A percentile compares a stretch with the other conserved stretches of the same genome.
Evolutionary conservation across 2,113 vertebrate genomes (phyloP).

Genomic region (Tychaedon coryphoeus): DNA sequence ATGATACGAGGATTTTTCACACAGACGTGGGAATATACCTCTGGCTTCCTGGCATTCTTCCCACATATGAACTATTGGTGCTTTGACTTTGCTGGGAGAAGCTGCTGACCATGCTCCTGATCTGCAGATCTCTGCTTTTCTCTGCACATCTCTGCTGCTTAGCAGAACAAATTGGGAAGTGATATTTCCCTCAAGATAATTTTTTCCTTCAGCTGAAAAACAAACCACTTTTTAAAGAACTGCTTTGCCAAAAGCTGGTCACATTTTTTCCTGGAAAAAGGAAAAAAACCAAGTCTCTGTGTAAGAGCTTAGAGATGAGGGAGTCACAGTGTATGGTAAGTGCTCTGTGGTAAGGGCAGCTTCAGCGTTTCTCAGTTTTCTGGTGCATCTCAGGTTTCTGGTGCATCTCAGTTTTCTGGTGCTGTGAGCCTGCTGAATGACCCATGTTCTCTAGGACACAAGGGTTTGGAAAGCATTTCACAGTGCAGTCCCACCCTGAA

Average conservation of each 20-base stretch:
- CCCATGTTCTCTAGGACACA: not conserved
- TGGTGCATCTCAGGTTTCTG: not conserved
- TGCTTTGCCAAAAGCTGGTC: not conserved
- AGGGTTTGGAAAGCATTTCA: accelerated
- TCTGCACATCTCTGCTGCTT: not conserved
- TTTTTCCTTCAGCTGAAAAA: not conserved
- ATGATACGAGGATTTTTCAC: not conserved
- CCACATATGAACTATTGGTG: not conserved
- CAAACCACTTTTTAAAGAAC: not conserved
- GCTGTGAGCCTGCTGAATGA: not conserved
- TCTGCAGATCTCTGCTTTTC: not conserved
- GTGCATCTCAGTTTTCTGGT: not conserved
- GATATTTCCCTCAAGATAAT: not conserved
- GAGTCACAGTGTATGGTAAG: not conserved
- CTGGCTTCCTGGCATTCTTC: not conserved
- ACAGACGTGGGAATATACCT: not conserved
- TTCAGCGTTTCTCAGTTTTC: not conserved
- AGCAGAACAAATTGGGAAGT: not conserved
- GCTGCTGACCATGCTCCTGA: not conserved
- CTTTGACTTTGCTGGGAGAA: not conserved
- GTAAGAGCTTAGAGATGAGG: not conserved
- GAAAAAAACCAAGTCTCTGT: not conserved
- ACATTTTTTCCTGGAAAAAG: not conserved
- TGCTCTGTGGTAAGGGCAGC: not conserved
- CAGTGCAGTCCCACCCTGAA: not conserved